Evolutionary conservation across 1,140 invertebrate genomes (phyloP).

Genomic region (Diploscapter pachys): DNA sequence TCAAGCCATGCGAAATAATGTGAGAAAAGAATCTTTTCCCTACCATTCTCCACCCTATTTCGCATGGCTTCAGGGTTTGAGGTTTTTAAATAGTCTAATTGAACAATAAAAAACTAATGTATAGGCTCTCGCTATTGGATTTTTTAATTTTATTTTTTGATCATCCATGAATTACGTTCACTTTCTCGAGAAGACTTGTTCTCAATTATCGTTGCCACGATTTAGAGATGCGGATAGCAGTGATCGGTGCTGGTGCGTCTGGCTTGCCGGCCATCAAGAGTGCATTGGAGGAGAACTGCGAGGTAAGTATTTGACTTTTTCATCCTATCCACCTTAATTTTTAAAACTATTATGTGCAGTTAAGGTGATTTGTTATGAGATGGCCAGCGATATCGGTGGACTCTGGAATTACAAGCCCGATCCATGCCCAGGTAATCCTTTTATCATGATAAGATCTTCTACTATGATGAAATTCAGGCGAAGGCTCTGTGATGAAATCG

Average conservation of each 20-base stretch:
- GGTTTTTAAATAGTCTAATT: no score
- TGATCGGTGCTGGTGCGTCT: slow-evolving; percentile 61
- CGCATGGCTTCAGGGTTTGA: no score
- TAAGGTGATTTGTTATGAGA: slow-evolving; percentile 60
- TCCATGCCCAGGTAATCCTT: not conserved
- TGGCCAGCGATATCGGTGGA: slow-evolving; percentile 57
- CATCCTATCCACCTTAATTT: not conserved
- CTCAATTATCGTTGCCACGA: no score
- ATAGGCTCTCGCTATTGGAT: no score
- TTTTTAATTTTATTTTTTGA: no score
- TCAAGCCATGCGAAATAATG: no score
- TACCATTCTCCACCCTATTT: no score
- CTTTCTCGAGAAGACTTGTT: no score
- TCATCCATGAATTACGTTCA: no score
- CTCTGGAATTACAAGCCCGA: slow-evolving; percentile 57
- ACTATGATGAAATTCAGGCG: slow-evolving; percentile 11
- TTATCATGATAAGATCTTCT: slow-evolving; percentile 10
- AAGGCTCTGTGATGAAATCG: slow-evolving; percentile 57
- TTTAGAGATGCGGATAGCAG: slow-evolving; percentile 8
- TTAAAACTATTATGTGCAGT: slow-evolving; percentile 48
- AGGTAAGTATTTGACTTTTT: not conserved
- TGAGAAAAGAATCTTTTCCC: no score
- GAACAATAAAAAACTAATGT: no score
- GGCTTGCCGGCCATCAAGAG: slow-evolving; percentile 61
- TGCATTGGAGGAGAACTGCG: slow-evolving; percentile 31